phyloP scores from a whole-genome alignment of 2,888 invertebrate genomes.

The Eretmocerus hayati region DNA sequence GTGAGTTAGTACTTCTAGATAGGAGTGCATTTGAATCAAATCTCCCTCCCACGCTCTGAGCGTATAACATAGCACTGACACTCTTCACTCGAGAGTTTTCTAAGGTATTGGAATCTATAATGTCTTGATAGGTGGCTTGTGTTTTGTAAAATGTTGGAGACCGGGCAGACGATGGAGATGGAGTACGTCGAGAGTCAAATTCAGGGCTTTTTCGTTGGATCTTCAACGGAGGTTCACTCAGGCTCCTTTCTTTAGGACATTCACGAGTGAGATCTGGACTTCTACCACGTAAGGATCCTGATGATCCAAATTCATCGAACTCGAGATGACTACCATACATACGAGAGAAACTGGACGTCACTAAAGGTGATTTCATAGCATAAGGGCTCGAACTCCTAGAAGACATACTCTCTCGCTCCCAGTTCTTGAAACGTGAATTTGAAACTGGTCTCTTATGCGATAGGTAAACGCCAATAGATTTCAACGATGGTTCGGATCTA shows the following conservation, averaged over 20 bases:
- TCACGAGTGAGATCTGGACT: slow-evolving; percentile 43
- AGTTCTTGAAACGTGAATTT: slow-evolving; percentile 63
- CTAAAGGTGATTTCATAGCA: slow-evolving; percentile 48
- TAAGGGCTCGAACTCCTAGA: slow-evolving; percentile 54
- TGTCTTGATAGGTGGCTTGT: slow-evolving; percentile 47
- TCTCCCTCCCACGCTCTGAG: too few species aligned
- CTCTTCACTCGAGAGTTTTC: slow-evolving; percentile 58
- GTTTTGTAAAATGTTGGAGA: slow-evolving; percentile 64
- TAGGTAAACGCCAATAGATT: slow-evolving; percentile 58
- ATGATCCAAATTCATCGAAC: slow-evolving; percentile 42
- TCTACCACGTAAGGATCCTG: slow-evolving; percentile 34
- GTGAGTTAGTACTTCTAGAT: slow-evolving; percentile 47
- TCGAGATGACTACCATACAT: slow-evolving; percentile 41
- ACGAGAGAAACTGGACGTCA: slow-evolving; percentile 36
- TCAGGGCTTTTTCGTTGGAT: slow-evolving; percentile 33
- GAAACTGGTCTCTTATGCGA: slow-evolving; percentile 64
- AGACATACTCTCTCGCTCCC: slow-evolving; percentile 54
- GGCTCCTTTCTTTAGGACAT: slow-evolving; percentile 52
- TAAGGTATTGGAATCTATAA: slow-evolving; percentile 27
- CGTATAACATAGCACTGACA: slow-evolving; percentile 56
- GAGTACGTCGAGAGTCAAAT: slow-evolving; percentile 38
- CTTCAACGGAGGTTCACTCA: slow-evolving; percentile 60
- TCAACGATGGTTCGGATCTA: slow-evolving; percentile 53
- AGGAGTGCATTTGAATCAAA: slow-evolving; percentile 38
- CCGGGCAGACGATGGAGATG: slow-evolving; percentile 56